phyloP scores from a whole-genome alignment of 2,113 vertebrate genomes.

The Heterochromis multidens region DNA sequence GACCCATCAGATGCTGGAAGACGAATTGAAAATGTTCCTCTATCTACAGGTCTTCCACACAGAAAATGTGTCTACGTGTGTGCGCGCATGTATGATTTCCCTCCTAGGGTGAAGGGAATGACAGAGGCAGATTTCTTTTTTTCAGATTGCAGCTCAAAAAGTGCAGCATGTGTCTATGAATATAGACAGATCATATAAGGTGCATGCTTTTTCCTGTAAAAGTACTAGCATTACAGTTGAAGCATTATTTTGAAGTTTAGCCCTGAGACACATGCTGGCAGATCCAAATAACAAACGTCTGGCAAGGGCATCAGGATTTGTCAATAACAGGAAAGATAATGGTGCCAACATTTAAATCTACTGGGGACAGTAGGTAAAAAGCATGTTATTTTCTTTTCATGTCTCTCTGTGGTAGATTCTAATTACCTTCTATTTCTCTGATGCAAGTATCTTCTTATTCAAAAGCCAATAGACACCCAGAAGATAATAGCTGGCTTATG shows the following conservation, averaged over 20 bases:
- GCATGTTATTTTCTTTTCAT: neutral
- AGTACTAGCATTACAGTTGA: neutral
- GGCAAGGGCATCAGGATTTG: slow-evolving; percentile 1
- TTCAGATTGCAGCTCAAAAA: neutral
- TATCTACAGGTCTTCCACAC: neutral
- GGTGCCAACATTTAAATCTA: slow-evolving; percentile 5
- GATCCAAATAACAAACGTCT: neutral
- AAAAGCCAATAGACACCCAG: neutral
- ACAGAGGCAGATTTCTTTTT: neutral
- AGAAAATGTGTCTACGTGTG: neutral
- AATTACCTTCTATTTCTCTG: slow-evolving; percentile 10
- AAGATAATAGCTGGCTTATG: slow-evolving; percentile 1
- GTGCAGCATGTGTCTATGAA: neutral
- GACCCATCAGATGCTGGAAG: neutral
- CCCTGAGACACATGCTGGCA: neutral
- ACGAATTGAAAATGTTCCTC: neutral
- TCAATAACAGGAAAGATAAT: neutral
- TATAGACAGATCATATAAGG: neutral
- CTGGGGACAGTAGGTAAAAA: neutral
- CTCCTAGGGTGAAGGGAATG: neutral
- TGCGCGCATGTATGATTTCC: neutral
- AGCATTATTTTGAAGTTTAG: neutral
- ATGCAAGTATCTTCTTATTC: slow-evolving; percentile 11
- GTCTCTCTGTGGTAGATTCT: neutral
- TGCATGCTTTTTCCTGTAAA: neutral